phyloP scores from a whole-genome alignment of 2,113 vertebrate species.

The Podarcis muralis region DNA sequence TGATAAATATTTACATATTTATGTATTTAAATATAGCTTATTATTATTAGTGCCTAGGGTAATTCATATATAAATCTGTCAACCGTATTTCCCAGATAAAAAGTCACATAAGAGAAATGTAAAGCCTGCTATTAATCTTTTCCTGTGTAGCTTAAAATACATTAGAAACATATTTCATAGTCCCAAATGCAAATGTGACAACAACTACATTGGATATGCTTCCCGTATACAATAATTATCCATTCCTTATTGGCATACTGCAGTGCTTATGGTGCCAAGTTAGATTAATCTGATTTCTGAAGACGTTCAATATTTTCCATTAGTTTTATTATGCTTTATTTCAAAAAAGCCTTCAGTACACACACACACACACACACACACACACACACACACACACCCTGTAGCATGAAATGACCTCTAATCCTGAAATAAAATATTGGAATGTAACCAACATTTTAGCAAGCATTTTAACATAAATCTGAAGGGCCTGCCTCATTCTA shows the following conservation, averaged over 20 bases:
- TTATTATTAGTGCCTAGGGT: neutral
- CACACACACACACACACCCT: too few relatives aligned
- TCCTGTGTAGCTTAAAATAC: neutral
- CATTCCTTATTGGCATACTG: slow-evolving; percentile 7
- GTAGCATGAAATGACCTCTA: neutral
- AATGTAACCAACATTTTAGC: neutral
- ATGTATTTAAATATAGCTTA: neutral
- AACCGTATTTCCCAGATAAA: neutral
- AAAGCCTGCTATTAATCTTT: neutral
- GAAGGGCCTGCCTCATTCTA: neutral
- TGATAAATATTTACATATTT: neutral
- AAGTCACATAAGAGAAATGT: neutral
- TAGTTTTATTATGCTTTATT: slow-evolving; percentile 16
- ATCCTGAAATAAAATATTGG: slow-evolving; percentile 5
- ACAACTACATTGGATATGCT: neutral
- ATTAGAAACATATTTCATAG: neutral
- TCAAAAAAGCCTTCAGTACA: neutral
- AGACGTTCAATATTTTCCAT: slow-evolving; percentile 10
- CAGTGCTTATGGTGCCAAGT: neutral
- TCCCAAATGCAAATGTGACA: neutral
- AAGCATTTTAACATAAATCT: slow-evolving; percentile 1
- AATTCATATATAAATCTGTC: neutral
- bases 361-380: too few relatives aligned
- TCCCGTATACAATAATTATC: neutral
- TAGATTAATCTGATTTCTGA: slow-evolving; percentile 12